Base-by-base conservation (phyloP, 2,888 invertebrate species). In the Hedya salicella region DNA sequence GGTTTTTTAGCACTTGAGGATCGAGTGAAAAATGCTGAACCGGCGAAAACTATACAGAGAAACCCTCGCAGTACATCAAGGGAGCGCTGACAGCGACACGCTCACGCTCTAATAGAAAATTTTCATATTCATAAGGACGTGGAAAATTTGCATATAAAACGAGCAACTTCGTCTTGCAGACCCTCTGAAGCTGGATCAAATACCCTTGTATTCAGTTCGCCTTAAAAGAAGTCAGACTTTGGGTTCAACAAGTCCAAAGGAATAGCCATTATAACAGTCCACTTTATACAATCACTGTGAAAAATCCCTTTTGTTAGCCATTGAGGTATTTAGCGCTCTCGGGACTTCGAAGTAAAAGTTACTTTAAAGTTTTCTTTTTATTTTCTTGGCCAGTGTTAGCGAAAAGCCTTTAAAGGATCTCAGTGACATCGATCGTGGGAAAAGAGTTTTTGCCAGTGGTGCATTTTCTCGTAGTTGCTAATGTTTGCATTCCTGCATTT, bases 61-160 rank as follows among this genome's bases (percentile, higher is more conserved):
- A 77, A 80, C 76, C 80, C 77, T 78, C 76, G 74, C 77, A 78
- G 86, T 81, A 86, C 84, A 81, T 87, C 86, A 86, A 83, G 82
- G 79, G 84, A 85, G 79, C 81, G 90, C 90, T 91, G 91, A 90
- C 88, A 85, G 83, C 85, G 90, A 89, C 91, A 89, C 86, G 88
- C 89, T 88, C 91, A 89, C 86, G 88, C 89, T 88, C 89, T 92
- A 90, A 91, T 91, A 91, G 91, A 91, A 91, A 91, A 91, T 91
- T 91, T 91, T 92, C 91, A 92, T 91, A 91, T 92, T 92, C 91
- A 91, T 92, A 91, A 91, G 90, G 86, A 88, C 87, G 88, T 87
- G 80, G 82, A 77, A 81, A 85, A 92, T 92, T 91, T 90, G 87
- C 91, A 91, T 91, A 91, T 88, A 92, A 91, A 92, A 91, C 91